A percentile compares a stretch with the other conserved stretches of the same genome.
These are phyloP conservation scores for Nephila pilipes DNA, from an alignment of 1,140 invertebrate genomes.

Conservation along the genomic window DNA sequence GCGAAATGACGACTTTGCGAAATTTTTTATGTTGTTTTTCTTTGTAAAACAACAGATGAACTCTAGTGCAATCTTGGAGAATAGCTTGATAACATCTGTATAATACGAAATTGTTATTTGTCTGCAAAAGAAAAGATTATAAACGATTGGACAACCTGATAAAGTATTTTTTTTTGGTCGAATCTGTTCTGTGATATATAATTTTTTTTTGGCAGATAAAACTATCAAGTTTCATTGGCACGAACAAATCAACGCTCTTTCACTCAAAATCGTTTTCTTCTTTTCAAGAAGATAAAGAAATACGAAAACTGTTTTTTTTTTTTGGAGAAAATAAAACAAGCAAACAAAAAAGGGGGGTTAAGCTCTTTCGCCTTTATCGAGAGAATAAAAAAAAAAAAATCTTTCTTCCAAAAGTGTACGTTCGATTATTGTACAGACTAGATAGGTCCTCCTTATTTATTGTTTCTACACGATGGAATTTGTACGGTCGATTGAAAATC, in stretches of 20 bases:
- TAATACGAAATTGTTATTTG: conserved; percentile 52
- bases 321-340: conserved; percentile 17
- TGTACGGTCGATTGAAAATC: conserved; percentile 55
- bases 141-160: conserved; percentile 57
- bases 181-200: conserved; percentile 9
- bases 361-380: conserved; percentile 49
- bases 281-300: not conserved
- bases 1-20: not conserved
- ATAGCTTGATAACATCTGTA: conserved; percentile 58
- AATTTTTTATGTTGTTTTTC: conserved; percentile 1
- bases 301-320: conserved; percentile 15
- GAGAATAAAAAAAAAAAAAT: not conserved
- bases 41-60: conserved; percentile 25
- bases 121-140: conserved; percentile 13
- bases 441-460: conserved; percentile 52
- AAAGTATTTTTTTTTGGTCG: conserved; percentile 32
- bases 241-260: conserved; percentile 44
- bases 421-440: conserved; percentile 13
- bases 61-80: conserved; percentile 16
- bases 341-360: conserved; percentile 33
- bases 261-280: not conserved
- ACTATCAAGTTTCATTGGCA: conserved; percentile 46
- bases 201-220: conserved; percentile 33
- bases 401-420: not conserved
- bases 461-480: conserved; percentile 59